Percentiles rank a stretch among this genome's conserved stretches.
These are phyloP conservation scores for Cantharis flavilabris DNA, from an alignment of 2,888 invertebrate genomes.

Conservation along the genomic window DNA sequence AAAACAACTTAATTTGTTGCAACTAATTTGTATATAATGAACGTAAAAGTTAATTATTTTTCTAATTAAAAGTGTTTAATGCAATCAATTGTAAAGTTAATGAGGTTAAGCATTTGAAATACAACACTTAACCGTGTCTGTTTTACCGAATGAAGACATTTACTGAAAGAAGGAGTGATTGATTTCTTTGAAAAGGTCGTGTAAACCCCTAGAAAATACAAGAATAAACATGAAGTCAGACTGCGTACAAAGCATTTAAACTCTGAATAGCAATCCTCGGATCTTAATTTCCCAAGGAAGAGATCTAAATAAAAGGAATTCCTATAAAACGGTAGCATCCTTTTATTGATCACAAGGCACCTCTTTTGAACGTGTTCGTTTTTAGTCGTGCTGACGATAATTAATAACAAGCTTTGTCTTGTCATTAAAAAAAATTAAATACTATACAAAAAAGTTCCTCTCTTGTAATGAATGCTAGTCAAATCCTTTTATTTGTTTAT, in stretches of 20 bases:
- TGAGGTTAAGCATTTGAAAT: background rate
- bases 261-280: constrained; percentile 16
- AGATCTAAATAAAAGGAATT: constrained; percentile 24
- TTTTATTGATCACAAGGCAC: constrained; percentile 34
- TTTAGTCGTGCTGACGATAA: constrained; percentile 14
- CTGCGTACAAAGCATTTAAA: constrained; percentile 21
- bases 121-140: constrained; percentile 7
- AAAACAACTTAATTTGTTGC: background rate
- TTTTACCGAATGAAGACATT: constrained; percentile 10
- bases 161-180: constrained; percentile 12
- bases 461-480: background rate
- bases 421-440: background rate
- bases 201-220: constrained; percentile 14
- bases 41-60: background rate
- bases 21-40: constrained; percentile 5
- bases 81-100: background rate
- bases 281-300: constrained; percentile 20
- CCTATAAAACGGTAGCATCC: constrained; percentile 34
- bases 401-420: constrained; percentile 13
- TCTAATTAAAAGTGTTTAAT: background rate
- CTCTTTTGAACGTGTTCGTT: constrained; percentile 23
- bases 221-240: constrained; percentile 16
- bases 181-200: constrained; percentile 16
- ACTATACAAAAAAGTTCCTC: background rate
- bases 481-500: background rate